Percentiles rank a stretch among this genome's conserved stretches.
Conservation (phyloP, 2,113 vertebrate species). For the Stigmatopora nigra region DNA sequence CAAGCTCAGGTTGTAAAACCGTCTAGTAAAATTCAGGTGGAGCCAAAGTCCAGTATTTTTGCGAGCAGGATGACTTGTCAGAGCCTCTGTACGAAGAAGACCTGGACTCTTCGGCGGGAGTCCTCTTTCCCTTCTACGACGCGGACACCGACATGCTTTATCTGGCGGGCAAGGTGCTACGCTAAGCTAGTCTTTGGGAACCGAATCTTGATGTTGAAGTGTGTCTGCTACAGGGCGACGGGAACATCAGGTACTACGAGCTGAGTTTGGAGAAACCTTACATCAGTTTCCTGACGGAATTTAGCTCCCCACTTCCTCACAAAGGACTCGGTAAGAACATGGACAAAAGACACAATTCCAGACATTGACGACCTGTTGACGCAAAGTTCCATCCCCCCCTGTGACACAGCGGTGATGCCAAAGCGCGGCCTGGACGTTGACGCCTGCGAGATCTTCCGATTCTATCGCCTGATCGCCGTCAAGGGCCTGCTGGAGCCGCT, state of each 20-base stretch:
- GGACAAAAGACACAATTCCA: not conserved
- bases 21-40: not conserved
- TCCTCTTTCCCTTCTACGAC: slow-evolving; percentile 89
- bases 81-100: slow-evolving; percentile 84
- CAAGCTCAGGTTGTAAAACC: not conserved
- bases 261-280: slow-evolving; percentile 80
- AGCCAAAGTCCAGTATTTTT: not conserved
- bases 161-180: slow-evolving; percentile 83
- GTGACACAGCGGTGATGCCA: slow-evolving; percentile 79
- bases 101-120: slow-evolving; percentile 81
- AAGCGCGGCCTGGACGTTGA: slow-evolving; percentile 87
- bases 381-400: not conserved
- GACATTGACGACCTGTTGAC: not conserved
- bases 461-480: slow-evolving; percentile 83
- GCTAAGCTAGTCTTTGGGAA: not conserved
- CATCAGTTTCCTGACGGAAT: slow-evolving; percentile 81
- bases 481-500: slow-evolving; percentile 83
- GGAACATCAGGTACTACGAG: slow-evolving; percentile 89
- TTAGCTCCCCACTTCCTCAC: slow-evolving; percentile 79
- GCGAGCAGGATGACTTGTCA: slow-evolving; percentile 79
- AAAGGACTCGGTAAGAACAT: slow-evolving; percentile 82
- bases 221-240: slow-evolving; percentile 75
- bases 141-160: slow-evolving; percentile 85
- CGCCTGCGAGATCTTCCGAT: slow-evolving; percentile 87
- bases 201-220: not conserved